Conservation (phyloP, 2,113 vertebrate genomes). For the Cyprinodon brontotheroides region DNA sequence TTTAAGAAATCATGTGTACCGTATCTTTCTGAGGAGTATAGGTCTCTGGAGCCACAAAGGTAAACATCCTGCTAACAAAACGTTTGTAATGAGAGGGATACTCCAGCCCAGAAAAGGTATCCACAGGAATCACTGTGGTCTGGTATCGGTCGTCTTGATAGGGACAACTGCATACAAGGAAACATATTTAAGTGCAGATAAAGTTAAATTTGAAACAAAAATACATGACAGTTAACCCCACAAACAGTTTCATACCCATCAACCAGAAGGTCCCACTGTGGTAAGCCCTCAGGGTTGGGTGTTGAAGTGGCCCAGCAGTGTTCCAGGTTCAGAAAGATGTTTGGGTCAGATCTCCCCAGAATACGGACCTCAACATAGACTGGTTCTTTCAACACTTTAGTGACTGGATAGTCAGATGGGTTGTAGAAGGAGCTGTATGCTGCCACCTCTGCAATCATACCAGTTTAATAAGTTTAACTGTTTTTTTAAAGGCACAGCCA, state of each 20-base stretch:
- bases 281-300: conserved; percentile 50
- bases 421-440: conserved; percentile 74
- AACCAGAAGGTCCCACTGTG: conserved; percentile 76
- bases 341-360: conserved; percentile 66
- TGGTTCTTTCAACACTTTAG: conserved; percentile 63
- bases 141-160: conserved; percentile 70
- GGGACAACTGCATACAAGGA: conserved; percentile 67
- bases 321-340: conserved; percentile 69
- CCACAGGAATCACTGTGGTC: conserved; percentile 66
- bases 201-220: background rate
- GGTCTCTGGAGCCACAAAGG: conserved; percentile 58
- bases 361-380: conserved; percentile 73
- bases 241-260: conserved; percentile 61
- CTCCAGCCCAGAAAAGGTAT: conserved; percentile 53
- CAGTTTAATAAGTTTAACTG: background rate
- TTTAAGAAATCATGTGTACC: conserved; percentile 39
- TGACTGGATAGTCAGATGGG: conserved; percentile 71
- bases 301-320: conserved; percentile 75
- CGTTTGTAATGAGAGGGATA: conserved; percentile 75
- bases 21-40: conserved; percentile 25
- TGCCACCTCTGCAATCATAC: conserved; percentile 50
- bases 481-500: background rate
- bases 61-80: conserved; percentile 75
- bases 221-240: too few relatives aligned
- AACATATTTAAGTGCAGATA: background rate